Evolutionary conservation across 2,797 vertebrate species (phyloP).

Genomic region (Pteronotus mesoamericanus): DNA sequence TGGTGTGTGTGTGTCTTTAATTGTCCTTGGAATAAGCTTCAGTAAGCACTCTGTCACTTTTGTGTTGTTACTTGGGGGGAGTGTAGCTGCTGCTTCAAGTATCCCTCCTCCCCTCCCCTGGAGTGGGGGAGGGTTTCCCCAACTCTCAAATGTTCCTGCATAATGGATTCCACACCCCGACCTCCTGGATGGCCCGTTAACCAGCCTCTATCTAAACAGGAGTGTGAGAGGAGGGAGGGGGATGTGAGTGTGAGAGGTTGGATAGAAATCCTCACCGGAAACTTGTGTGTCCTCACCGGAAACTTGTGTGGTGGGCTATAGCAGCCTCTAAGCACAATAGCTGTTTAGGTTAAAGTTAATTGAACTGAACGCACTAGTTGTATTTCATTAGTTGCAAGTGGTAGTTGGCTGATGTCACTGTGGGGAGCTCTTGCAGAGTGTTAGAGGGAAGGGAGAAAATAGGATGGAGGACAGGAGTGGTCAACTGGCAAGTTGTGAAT

Average conservation of each 20-base stretch:
- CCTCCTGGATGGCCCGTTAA: neutral
- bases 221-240: no score
- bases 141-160: neutral
- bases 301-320: neutral
- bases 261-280: neutral
- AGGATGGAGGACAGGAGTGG: neutral
- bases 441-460: no score
- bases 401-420: neutral
- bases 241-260: no score
- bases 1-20: slow-evolving; percentile 43
- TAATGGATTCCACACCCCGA: neutral
- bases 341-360: neutral
- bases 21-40: slow-evolving; percentile 37
- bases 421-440: neutral
- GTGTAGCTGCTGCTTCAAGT: neutral
- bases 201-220: neutral
- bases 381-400: neutral
- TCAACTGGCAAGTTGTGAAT: neutral
- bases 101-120: neutral
- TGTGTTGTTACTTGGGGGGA: slow-evolving; percentile 43
- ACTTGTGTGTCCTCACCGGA: neutral
- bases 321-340: neutral
- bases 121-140: neutral
- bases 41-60: slow-evolving; percentile 40
- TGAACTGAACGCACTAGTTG: neutral